Conservation (phyloP, 2,888 invertebrate species). For the Macrostomum cliftonense region DNA sequence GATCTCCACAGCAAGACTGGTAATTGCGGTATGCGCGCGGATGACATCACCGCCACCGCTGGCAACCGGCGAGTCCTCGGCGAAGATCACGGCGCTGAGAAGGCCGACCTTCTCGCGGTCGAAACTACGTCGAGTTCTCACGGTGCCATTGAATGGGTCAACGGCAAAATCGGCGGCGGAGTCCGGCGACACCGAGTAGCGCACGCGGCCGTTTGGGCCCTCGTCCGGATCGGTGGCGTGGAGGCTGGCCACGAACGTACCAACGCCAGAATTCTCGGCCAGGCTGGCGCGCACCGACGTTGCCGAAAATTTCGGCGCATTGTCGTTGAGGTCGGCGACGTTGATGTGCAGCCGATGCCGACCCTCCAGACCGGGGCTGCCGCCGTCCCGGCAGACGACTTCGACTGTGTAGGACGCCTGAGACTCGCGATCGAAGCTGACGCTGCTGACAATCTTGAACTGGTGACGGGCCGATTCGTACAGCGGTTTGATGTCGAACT, state of each 20-base stretch:
- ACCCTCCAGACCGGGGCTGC: slow-evolving; percentile 1
- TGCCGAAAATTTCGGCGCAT: slow-evolving; percentile 6
- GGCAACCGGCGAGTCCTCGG: neutral
- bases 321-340: slow-evolving; percentile 10
- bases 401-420: slow-evolving; percentile 1
- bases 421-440: slow-evolving; percentile 7
- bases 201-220: slow-evolving; percentile 5
- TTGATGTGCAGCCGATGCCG: neutral
- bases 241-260: slow-evolving; percentile 4
- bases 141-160: slow-evolving; percentile 6
- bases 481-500: slow-evolving; percentile 6
- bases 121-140: slow-evolving; percentile 2
- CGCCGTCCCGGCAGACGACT: slow-evolving; percentile 7
- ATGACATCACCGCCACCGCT: neutral
- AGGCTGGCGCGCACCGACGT: slow-evolving; percentile 5
- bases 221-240: slow-evolving; percentile 7
- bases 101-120: slow-evolving; percentile 4
- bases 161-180: slow-evolving; percentile 6
- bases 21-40: neutral
- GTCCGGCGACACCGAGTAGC: slow-evolving; percentile 3
- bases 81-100: neutral
- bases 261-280: slow-evolving; percentile 6
- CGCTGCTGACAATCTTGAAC: slow-evolving; percentile 4
- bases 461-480: slow-evolving; percentile 6
- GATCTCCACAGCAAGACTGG: slow-evolving; percentile 1